Base-by-base conservation (phyloP, 2,797 vertebrate species). In the Carcharodon carcharias region DNA sequence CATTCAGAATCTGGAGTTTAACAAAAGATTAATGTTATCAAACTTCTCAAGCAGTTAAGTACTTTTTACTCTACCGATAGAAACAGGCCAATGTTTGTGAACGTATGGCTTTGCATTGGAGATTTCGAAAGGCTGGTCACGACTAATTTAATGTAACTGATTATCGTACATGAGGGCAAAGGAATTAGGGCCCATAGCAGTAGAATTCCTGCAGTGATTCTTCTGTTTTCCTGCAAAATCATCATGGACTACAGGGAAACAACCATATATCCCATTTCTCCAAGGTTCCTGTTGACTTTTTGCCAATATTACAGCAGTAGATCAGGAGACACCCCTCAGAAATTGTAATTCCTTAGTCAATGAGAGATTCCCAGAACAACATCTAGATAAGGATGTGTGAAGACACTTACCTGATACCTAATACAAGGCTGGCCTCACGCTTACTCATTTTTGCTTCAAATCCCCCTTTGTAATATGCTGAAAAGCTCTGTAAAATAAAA, bases 381-480 rank as follows among this genome's bases (percentile, higher is more conserved):
- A 71, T 65, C 67, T 77, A n/a, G 3, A 85, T 0, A 82, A n/a
- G n/a, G 31, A 61, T 35, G n/a, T 87, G n/a, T 61, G 73, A 96
- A 40, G 40, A 40, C n/a, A 67, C 98, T 96, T 98, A 98, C 98
- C 98, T 98, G 96, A 98, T 92, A 96, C 98, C 98, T 97, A 98
- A 97, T 97, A 98, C 98, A 97, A 98, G 98, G 97, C 98, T 97
- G 94, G 98, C 98, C 97, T 98, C 98, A 97, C 97, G 96, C 58
- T 97, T 97, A 97, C 97, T 98, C 98, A 98, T 98, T 98, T 98
- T 98, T 97, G 97, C 97, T 96, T 98, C 98, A 97, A 98, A 98
- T 97, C 98, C 98, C 96, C 98, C 98, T 97, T 98, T 98, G 96
- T 98, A 98, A 97, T 98, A 98, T 3, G 97, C 97, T 96, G 98